phyloP scores from a whole-genome alignment of 2,797 vertebrate species.

The Hydrolagus colliei region DNA sequence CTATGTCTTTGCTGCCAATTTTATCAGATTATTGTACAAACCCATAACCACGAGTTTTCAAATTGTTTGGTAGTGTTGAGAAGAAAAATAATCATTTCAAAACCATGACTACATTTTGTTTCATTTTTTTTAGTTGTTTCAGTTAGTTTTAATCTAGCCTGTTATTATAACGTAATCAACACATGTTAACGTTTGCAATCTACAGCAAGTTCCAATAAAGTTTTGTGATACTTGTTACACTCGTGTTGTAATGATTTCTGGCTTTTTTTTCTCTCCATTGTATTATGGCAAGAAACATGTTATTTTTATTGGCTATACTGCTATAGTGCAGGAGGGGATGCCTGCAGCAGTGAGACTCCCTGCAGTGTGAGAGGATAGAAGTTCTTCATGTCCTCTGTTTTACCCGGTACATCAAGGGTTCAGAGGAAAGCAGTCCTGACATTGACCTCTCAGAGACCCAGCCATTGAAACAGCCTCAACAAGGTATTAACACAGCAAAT shows the following conservation, averaged over 20 bases:
- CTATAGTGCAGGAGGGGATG: constrained; percentile 37
- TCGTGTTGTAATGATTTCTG: not conserved
- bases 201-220: not conserved
- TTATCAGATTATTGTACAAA: not conserved
- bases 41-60: not conserved
- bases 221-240: not conserved
- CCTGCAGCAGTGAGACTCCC: constrained; percentile 42
- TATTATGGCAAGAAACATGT: constrained; percentile 50
- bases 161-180: not conserved
- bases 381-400: constrained; percentile 52
- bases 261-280: constrained; percentile 32
- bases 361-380: constrained; percentile 42
- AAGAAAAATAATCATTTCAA: not conserved
- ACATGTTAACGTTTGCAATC: not conserved
- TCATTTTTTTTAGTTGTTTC: not conserved
- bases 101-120: not conserved
- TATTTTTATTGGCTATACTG: constrained; percentile 45
- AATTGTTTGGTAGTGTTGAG: not conserved
- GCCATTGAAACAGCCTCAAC: constrained; percentile 65
- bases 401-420: constrained; percentile 59
- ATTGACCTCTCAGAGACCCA: constrained; percentile 64
- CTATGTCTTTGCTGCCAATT: not conserved
- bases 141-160: not conserved
- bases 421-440: constrained; percentile 63
- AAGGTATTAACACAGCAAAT: constrained; percentile 62